Conservation (phyloP, 2,113 vertebrate species). For the Gavia stellata region DNA sequence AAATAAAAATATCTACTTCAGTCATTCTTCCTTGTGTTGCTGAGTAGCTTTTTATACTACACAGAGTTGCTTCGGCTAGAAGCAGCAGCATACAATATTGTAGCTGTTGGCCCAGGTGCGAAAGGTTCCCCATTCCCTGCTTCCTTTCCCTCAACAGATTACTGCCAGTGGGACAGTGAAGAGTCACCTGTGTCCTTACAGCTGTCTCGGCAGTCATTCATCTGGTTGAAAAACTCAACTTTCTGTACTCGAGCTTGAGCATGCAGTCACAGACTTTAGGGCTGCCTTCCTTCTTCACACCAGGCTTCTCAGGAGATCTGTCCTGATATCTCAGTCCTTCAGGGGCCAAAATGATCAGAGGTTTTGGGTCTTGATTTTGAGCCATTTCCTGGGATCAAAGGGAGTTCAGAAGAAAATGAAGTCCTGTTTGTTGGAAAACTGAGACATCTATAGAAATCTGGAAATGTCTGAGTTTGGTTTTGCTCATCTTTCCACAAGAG, state of each 20-base stretch:
- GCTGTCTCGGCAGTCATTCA: not conserved
- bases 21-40: not conserved
- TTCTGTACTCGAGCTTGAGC: not conserved
- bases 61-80: not conserved
- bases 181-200: not conserved
- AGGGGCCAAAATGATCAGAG: not conserved
- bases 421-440: not conserved
- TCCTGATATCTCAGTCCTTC: not conserved
- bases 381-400: not conserved
- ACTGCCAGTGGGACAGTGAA: not conserved
- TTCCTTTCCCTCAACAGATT: not conserved
- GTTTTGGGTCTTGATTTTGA: not conserved
- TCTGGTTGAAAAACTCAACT: not conserved
- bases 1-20: not conserved
- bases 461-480: not conserved
- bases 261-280: not conserved
- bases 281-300: not conserved
- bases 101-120: not conserved
- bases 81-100: accelerated
- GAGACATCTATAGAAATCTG: not conserved
- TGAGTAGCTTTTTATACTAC: not conserved
- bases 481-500: not conserved
- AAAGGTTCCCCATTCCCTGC: not conserved
- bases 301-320: not conserved
- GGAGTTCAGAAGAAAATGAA: not conserved